These are phyloP conservation scores for Lophochroa leadbeateri DNA, from an alignment of 2,113 vertebrate genomes.

Conservation along the genomic window DNA sequence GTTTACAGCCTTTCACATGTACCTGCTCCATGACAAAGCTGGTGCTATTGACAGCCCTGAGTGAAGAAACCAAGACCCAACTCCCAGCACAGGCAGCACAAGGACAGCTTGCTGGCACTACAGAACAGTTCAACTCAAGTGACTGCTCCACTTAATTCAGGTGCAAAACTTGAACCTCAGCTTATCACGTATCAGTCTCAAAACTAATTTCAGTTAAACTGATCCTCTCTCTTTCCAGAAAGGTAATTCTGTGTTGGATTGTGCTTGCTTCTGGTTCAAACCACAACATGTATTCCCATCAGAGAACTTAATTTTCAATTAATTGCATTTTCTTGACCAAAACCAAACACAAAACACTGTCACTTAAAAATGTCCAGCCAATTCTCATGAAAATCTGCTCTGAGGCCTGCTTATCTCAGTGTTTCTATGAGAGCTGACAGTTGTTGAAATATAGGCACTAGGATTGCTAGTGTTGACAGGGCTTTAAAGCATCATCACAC, in stretches of 20 bases:
- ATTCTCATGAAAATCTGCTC: neutral
- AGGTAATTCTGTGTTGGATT: neutral
- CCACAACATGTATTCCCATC: neutral
- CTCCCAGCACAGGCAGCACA: neutral
- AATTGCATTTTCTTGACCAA: neutral
- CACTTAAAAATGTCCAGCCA: conserved; percentile 25
- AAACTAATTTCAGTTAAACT: neutral
- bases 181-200: neutral
- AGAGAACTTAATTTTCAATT: neutral
- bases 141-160: neutral
- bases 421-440: conserved; percentile 56
- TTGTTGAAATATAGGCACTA: conserved; percentile 68
- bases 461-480: conserved; percentile 68
- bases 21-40: neutral
- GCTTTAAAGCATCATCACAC: conserved; percentile 67
- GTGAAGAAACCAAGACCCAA: neutral
- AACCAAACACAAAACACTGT: conserved; percentile 23
- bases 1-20: neutral
- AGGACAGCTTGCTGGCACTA: neutral
- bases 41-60: neutral
- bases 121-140: neutral
- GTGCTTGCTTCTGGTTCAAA: neutral
- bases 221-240: neutral
- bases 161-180: neutral
- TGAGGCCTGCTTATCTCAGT: conserved; percentile 44